Evolutionary conservation across 2,797 vertebrate species (phyloP), one percentile per base, ranked within the genome.

Genomic region (Poeciliopsis presidionis): DNA sequence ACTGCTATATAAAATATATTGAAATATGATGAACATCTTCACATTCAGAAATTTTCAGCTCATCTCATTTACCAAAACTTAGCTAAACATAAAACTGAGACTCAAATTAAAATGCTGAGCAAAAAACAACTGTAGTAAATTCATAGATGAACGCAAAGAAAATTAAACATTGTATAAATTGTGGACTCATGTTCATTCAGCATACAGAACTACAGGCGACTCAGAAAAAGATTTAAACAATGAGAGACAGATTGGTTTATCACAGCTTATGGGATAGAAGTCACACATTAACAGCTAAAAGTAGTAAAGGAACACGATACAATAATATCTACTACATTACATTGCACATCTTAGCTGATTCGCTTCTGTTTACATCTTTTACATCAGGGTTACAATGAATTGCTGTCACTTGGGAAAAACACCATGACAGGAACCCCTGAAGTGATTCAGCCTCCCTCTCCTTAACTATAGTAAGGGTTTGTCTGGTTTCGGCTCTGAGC

Each of bases 381-480:
- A 63, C 16, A 36, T 63, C 18, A 63, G 3, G 30, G 2, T 63
- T 63, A 16, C 16, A 63, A 63, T 36, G 13, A 63, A 63, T 5
- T 20, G 61, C 33, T 9, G 16, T 9, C 7, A 36, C 61, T 63
- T 36, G 61, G 55, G n/a, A 20, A 33, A 9, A 36, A 63, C 13
- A 22, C 33, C 33, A 36, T 18, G 1, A 14, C 4, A 63, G 59
- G 55, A 63, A 63, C 59, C 30, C 6, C 7, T 63, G 14, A 36
- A 36, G 61, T 20, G 61, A 39, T 67, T 6, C 20, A 0, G 36
- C 47, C 84, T 65, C 76, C 77, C 8, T 87, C 13, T 4, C 91
- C 81, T 0, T 84, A 25, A 14, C 0, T 25, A 77, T 69, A 94
- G 84, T 86, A 71, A 0, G 86, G 70, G 80, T 93, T 94, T 79